A percentile compares a stretch with the other conserved stretches of the same genome.
These are phyloP conservation scores for Diarsia rubi DNA, from an alignment of 2,888 invertebrate species.

Conservation along the genomic window DNA sequence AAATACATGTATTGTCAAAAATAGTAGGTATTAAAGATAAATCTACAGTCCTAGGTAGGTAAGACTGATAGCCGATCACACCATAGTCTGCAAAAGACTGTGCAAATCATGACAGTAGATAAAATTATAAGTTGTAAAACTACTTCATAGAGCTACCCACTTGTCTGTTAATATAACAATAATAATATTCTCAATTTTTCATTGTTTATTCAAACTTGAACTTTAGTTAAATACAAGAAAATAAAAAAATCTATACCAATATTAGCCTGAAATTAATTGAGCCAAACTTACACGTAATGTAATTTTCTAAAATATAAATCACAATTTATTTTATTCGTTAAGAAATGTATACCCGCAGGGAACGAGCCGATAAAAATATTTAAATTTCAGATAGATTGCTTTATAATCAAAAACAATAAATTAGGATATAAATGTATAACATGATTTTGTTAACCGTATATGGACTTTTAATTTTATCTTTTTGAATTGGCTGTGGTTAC, in stretches of 20 bases:
- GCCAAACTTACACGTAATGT: background rate
- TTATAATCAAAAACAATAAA: slow-evolving; percentile 17
- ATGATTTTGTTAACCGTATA: background rate
- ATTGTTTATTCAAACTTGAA: background rate
- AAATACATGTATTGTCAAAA: too few species aligned
- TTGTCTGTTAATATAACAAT: background rate
- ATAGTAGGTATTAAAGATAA: too few species aligned
- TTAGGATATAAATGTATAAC: background rate
- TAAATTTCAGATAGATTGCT: slow-evolving; percentile 25
- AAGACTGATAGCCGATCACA: too few species aligned
- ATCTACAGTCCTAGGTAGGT: too few species aligned
- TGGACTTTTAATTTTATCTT: background rate
- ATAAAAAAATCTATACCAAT: slow-evolving; percentile 11
- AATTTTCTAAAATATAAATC: slow-evolving; percentile 14
- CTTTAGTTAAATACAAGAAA: background rate
- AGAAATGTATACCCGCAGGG: background rate
- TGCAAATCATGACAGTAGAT: too few species aligned
- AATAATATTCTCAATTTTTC: background rate
- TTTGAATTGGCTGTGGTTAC: background rate
- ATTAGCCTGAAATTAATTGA: slow-evolving; percentile 12
- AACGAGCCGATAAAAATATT: slow-evolving; percentile 18
- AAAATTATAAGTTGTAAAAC: too few species aligned
- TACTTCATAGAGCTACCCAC: background rate
- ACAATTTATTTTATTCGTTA: slow-evolving; percentile 9
- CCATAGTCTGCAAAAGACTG: too few species aligned